A percentile compares a stretch with the other conserved stretches of the same genome.
phyloP scores from a whole-genome alignment of 2,888 invertebrate species.

The Trachelus tabidus region DNA sequence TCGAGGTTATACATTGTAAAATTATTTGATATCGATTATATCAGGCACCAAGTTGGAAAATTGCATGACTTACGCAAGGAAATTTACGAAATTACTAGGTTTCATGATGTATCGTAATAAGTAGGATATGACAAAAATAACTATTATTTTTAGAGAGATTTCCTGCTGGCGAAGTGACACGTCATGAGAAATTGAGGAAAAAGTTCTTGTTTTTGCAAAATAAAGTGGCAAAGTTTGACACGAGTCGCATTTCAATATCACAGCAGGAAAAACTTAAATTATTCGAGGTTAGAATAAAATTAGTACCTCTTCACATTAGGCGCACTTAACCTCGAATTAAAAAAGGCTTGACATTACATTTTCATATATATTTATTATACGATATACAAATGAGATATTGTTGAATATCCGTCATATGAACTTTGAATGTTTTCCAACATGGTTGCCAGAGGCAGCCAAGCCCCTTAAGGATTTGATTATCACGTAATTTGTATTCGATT shows the following conservation, averaged over 20 bases:
- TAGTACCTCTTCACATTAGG: not conserved
- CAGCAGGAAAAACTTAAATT: not conserved
- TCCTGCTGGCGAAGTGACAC: too few relatives aligned
- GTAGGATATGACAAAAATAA: too few relatives aligned
- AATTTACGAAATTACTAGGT: not conserved
- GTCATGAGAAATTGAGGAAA: not conserved
- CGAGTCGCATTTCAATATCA: not conserved
- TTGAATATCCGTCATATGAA: not conserved
- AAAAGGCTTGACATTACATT: not conserved
- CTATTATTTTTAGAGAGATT: too few relatives aligned
- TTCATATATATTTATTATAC: not conserved
- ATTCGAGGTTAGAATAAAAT: not conserved
- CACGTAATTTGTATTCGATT: too few relatives aligned
- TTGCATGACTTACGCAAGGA: not conserved
- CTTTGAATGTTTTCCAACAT: not conserved
- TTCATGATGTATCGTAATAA: too few relatives aligned
- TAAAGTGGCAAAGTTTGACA: too few relatives aligned
- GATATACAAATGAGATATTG: not conserved
- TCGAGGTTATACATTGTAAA: not conserved
- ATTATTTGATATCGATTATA: not conserved
- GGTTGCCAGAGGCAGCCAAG: too few relatives aligned
- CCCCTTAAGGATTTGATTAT: too few relatives aligned
- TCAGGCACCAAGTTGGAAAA: not conserved
- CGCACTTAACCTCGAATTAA: not conserved
- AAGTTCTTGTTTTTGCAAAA: not conserved